Base-by-base conservation (phyloP, 2,888 invertebrate species). In the Metacarcinus magister region DNA sequence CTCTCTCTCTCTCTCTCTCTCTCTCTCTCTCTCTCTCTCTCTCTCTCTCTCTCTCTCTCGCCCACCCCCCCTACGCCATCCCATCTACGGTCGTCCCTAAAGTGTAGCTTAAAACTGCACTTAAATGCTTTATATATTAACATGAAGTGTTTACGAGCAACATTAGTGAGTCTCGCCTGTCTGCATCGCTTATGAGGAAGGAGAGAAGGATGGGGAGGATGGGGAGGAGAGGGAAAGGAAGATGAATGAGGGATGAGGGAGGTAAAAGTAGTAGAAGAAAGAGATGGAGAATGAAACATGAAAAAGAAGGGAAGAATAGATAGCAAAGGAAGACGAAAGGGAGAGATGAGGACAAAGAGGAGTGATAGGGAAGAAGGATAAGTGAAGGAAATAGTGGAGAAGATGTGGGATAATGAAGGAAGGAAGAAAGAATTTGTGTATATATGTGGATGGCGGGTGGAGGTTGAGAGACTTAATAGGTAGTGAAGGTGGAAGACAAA, bases 91-190 rank as follows among this genome's bases (percentile, higher is more conserved):
- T 67, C n/a, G 67, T n/a, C n/a, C 67, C 67, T 67, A 67, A 67
- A 67, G 19, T n/a, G 67, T 67, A 23, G n/a, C 67, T n/a, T 67
- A 67, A 67, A 67, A 67, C n/a, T 67, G 67, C 67, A 23, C 67
- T 67, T n/a, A 67, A 67, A 67, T n/a, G 67, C 67, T 67, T 67
- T n/a, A n/a, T 67, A n/a, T 67, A 67, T 67, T 67, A 67, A 67
- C 67, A n/a, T n/a, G 67, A 67, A 67, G 67, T 67, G n/a, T 67
- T 67, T 67, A 67, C n/a, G 67, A n/a, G n/a, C 16, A 5, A 67
- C 67, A 67, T 67, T n/a, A 67, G n/a, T n/a, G 67, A n/a, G 67
- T 16, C 67, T 23, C 23, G 23, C 0, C 67, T 7, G n/a, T n/a
- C 23, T 67, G 67, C 67, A 67, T 67, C n/a, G 67, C 67, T 67